These are phyloP conservation scores for Montipora efflorescens DNA, from an alignment of 64 coral and sea anemone genomes.

Conservation along the genomic window DNA sequence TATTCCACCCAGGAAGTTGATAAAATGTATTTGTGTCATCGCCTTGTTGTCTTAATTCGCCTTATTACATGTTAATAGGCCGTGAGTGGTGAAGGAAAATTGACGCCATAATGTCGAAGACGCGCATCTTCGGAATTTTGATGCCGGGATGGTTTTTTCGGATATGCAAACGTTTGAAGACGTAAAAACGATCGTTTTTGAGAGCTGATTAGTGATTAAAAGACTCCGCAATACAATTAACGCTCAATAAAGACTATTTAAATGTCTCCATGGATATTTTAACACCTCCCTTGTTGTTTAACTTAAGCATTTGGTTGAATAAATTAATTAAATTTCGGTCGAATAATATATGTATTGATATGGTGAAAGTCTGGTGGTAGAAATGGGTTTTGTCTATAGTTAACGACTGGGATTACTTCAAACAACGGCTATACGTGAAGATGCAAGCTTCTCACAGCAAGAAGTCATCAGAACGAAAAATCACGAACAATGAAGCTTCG, in stretches of 20 bases:
- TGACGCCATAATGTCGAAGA: slow-evolving; percentile 20
- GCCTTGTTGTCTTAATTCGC: slow-evolving; percentile 48
- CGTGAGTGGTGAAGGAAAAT: slow-evolving; percentile 36
- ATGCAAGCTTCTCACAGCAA: slow-evolving; percentile 14
- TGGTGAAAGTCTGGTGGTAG: slow-evolving; percentile 12
- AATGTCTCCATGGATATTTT: slow-evolving; percentile 79
- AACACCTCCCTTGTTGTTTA: slow-evolving; percentile 70
- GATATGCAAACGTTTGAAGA: slow-evolving; percentile 3
- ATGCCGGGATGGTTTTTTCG: neutral
- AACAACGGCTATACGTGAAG: neutral
- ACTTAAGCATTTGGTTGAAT: slow-evolving; percentile 78
- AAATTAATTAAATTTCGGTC: slow-evolving; percentile 84
- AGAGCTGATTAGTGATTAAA: slow-evolving; percentile 80
- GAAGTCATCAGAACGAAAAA: slow-evolving; percentile 39
- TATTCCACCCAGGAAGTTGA: slow-evolving; percentile 70
- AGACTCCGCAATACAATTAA: slow-evolving; percentile 89
- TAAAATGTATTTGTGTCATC: slow-evolving; percentile 69
- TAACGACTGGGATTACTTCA: neutral
- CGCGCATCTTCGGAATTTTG: slow-evolving; percentile 26
- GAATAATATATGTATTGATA: slow-evolving; percentile 52
- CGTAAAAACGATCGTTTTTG: slow-evolving; percentile 53
- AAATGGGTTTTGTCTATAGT: slow-evolving; percentile 34
- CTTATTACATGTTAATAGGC: slow-evolving; percentile 58
- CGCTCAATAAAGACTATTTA: slow-evolving; percentile 88
- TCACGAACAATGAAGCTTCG: slow-evolving; percentile 8